These are phyloP conservation scores for Cisticola juncidis DNA, from an alignment of 2,113 vertebrate genomes.

Conservation along the genomic window DNA sequence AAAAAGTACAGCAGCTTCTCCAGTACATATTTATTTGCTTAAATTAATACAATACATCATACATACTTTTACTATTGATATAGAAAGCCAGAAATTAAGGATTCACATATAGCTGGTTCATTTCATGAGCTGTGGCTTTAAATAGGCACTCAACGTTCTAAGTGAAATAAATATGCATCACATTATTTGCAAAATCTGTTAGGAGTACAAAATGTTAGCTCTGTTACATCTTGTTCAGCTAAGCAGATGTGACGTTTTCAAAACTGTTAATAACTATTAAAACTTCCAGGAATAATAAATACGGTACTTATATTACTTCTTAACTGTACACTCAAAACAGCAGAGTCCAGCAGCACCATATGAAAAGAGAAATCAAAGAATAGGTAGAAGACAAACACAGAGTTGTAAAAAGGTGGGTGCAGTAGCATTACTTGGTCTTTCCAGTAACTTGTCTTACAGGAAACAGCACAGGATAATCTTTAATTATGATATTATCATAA, in stretches of 20 bases:
- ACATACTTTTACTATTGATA: slow-evolving; percentile 32
- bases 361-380: not conserved
- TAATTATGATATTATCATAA: not conserved
- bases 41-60: slow-evolving; percentile 73
- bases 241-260: slow-evolving; percentile 62
- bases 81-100: slow-evolving; percentile 38
- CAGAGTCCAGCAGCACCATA: slow-evolving; percentile 17
- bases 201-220: slow-evolving; percentile 68
- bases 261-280: slow-evolving; percentile 72
- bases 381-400: not conserved
- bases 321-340: slow-evolving; percentile 30
- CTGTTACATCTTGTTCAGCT: slow-evolving; percentile 71
- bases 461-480: not conserved
- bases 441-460: not conserved
- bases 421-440: not conserved
- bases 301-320: slow-evolving; percentile 56
- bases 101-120: slow-evolving; percentile 33
- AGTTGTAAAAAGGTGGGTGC: not conserved
- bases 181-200: slow-evolving; percentile 40
- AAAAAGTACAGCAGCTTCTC: slow-evolving; percentile 15
- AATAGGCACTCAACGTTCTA: slow-evolving; percentile 35
- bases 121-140: slow-evolving; percentile 25
- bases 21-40: slow-evolving; percentile 71
- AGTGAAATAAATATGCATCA: slow-evolving; percentile 61
- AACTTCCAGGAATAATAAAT: slow-evolving; percentile 68